Evolutionary conservation across 1,140 invertebrate genomes (phyloP), one percentile per base, ranked within the genome.

Genomic region (Tetranychus urticae): DNA sequence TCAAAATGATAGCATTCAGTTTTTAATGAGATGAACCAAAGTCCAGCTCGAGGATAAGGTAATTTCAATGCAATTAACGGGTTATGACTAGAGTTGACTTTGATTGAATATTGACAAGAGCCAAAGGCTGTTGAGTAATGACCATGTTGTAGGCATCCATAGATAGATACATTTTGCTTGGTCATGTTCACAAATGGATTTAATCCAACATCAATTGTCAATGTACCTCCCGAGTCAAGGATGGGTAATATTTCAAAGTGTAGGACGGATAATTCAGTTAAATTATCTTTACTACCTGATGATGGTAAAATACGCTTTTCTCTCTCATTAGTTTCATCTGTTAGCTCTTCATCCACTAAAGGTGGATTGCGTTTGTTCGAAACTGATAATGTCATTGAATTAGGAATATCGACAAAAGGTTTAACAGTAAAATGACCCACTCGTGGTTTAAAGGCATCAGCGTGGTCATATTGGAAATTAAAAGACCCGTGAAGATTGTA

Each of bases 1-100:
- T 63, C 64, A 45, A 61, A 46, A 35, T 64, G 56, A 48, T 63
- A 67, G 62, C 70, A 71, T 35, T 61, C 55, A 33, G 66, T 64
- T 54, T 67, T 62, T 23, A 71, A 59, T 31, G 68, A 67, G 12
- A 72, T 56, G 61, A 82, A 85, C 84, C 84, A 88, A 14, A 71
- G 70, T 0, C 84, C 85, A 14, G 80, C 78, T 67, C 87, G 83
- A 0, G 85, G 85, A 69, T 79, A 88, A 2, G 85, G 85, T 13
- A 86, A 79, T 63, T 82, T 76, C 8, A 83, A 67, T 56, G 64
- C 58, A 50, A 23, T 23, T 48, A 13, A 33, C n/a, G 33, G 45
- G 7, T 23, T 14, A 33, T 36, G 57, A 58, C 37, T 45, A 45
- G 57, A 58, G 23, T 58, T 42, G 3, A 45, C 42, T 45, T 33